A percentile compares a stretch with the other conserved stretches of the same genome.
Evolutionary conservation across 2,797 vertebrate genomes (phyloP).

Genomic region (Microctenopoma steveboyesi): DNA sequence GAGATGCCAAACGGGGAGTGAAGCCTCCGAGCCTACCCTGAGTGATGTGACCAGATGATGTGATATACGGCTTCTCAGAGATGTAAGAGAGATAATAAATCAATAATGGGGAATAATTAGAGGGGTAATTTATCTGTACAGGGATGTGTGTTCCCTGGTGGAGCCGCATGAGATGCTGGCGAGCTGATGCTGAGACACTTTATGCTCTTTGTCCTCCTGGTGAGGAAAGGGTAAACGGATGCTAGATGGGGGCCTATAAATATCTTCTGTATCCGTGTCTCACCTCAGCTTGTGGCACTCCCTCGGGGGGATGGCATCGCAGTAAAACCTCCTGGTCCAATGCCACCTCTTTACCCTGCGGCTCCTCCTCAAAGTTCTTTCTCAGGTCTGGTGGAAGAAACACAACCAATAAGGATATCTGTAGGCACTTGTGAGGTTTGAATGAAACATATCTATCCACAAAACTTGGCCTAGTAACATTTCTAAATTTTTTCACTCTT

Average conservation of each 20-base stretch:
- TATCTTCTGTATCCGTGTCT: constrained; percentile 76
- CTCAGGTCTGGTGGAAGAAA: constrained; percentile 87
- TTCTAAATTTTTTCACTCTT: constrained; percentile 46
- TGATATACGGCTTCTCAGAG: constrained; percentile 74
- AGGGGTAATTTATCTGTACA: constrained; percentile 73
- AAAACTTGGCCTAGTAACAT: constrained; percentile 42
- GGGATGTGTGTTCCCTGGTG: constrained; percentile 42
- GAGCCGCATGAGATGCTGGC: constrained; percentile 25
- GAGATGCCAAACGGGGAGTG: constrained; percentile 77
- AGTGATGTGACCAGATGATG: constrained; percentile 76
- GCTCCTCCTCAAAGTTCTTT: constrained; percentile 99
- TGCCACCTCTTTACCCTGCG: constrained; percentile 92
- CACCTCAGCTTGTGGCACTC: constrained; percentile 95
- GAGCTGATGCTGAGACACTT: constrained; percentile 46
- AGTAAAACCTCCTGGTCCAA: constrained; percentile 95
- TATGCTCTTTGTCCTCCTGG: constrained; percentile 61
- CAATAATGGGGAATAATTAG: constrained; percentile 82
- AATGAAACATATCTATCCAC: constrained; percentile 25
- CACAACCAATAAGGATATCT: constrained; percentile 61
- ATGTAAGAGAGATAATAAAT: constrained; percentile 80
- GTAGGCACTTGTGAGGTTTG: constrained; percentile 30
- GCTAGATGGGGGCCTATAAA: constrained; percentile 69
- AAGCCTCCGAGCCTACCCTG: constrained; percentile 75
- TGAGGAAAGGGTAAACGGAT: constrained; percentile 70
- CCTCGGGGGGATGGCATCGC: constrained; percentile 95